Percentiles rank a stretch among this genome's conserved stretches.
Evolutionary conservation across 2,797 vertebrate genomes (phyloP).

Genomic region (Momotus momota): DNA sequence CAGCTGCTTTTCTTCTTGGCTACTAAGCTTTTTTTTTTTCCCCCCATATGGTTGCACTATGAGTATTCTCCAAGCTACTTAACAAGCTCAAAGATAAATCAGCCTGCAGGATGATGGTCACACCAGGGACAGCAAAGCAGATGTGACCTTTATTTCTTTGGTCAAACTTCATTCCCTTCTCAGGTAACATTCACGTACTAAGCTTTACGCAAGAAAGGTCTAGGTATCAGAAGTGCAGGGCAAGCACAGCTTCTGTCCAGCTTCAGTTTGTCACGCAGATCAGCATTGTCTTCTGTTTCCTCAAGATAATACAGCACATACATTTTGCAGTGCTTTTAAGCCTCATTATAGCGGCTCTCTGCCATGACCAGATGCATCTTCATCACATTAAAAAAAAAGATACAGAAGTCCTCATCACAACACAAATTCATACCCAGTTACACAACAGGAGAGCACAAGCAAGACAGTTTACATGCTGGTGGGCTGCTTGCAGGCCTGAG

Average conservation of each 20-base stretch:
- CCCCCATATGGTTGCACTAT: neutral
- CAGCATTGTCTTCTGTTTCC: neutral
- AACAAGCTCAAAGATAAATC: constrained; percentile 34
- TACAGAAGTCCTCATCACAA: neutral
- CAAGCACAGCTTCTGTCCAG: neutral
- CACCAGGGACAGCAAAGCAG: constrained; percentile 14
- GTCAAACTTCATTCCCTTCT: neutral
- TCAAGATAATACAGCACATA: neutral
- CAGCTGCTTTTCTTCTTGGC: neutral
- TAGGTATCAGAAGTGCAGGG: neutral
- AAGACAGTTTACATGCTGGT: neutral
- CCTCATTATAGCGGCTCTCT: neutral
- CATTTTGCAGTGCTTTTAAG: neutral
- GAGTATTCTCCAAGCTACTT: neutral
- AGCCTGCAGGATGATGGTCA: neutral
- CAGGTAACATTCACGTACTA: neutral
- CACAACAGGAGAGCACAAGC: neutral
- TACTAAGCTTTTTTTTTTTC: neutral
- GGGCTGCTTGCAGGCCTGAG: neutral
- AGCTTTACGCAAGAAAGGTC: neutral
- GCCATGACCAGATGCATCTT: neutral
- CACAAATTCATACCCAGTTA: neutral
- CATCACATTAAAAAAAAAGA: neutral
- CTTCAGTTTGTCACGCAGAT: neutral
- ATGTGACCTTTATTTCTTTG: neutral